A percentile compares a stretch with the other conserved stretches of the same genome.
Evolutionary conservation across 2,113 vertebrate species (phyloP).

Genomic region (Microcebus jonahi): DNA sequence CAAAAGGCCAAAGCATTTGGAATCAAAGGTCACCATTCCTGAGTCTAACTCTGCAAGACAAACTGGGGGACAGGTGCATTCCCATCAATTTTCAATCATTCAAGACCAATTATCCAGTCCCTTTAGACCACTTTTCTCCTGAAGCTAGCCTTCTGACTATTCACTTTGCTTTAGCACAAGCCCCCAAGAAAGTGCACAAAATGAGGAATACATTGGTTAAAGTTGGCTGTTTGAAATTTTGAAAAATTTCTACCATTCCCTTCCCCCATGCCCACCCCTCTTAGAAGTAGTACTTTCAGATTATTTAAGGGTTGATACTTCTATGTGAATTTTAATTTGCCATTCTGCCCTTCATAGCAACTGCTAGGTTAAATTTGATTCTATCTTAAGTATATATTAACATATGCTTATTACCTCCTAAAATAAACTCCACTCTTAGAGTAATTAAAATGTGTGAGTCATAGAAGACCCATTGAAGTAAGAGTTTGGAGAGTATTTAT

Average conservation of each 20-base stretch:
- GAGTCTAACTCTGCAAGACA: neutral
- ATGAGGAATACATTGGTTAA: neutral
- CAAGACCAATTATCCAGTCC: neutral
- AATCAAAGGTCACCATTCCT: neutral
- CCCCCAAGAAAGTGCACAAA: neutral
- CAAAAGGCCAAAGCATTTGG: neutral
- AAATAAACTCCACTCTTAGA: neutral
- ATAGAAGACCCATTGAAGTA: neutral
- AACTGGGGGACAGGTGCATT: neutral
- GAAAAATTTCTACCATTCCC: neutral
- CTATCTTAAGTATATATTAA: constrained; percentile 20
- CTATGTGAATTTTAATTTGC: neutral
- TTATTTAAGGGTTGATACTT: constrained; percentile 19
- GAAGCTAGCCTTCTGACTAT: neutral
- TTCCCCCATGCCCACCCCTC: neutral
- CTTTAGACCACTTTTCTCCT: neutral
- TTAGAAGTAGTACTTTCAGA: neutral
- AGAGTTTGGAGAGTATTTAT: neutral
- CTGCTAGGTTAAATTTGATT: neutral
- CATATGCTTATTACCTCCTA: neutral
- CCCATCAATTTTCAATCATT: neutral
- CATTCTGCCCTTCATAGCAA: neutral
- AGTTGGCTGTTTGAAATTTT: neutral
- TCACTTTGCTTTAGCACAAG: neutral
- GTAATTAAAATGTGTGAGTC: neutral